A percentile compares a stretch with the other conserved stretches of the same genome.
phyloP scores from a whole-genome alignment of 2,888 invertebrate species.

The Platypus cylindrus region DNA sequence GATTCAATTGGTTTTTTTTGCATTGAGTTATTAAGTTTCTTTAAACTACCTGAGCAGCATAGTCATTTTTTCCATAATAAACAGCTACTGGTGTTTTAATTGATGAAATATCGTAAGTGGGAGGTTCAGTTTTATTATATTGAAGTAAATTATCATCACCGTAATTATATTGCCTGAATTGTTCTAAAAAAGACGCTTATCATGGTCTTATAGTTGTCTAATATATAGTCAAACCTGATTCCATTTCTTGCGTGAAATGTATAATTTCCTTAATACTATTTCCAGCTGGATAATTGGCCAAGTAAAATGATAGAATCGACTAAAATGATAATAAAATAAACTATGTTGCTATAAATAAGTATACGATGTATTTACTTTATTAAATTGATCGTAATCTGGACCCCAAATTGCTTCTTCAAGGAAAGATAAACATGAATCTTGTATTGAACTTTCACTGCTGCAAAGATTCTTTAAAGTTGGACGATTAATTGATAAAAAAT shows the following conservation, averaged over 20 bases:
- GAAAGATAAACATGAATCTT: too few relatives aligned
- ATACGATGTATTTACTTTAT: slow-evolving; percentile 2
- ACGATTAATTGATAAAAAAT: too few relatives aligned
- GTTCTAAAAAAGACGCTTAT: slow-evolving; percentile 6
- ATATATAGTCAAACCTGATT: slow-evolving; percentile 27
- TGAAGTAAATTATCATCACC: slow-evolving; percentile 16
- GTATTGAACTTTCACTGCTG: too few relatives aligned
- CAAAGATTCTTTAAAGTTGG: too few relatives aligned
- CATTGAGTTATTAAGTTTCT: too few relatives aligned
- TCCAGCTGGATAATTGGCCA: too few relatives aligned
- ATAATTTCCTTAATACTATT: slow-evolving; percentile 38
- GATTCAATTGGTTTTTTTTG: too few relatives aligned
- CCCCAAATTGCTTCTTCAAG: background rate
- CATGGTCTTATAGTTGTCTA: background rate
- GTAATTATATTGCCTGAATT: slow-evolving; percentile 11
- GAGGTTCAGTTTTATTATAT: slow-evolving; percentile 31
- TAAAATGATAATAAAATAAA: too few relatives aligned
- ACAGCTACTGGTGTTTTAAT: slow-evolving; percentile 23
- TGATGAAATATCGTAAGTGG: slow-evolving; percentile 32
- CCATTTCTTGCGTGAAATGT: slow-evolving; percentile 40
- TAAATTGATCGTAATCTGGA: slow-evolving; percentile 2
- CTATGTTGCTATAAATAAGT: too few relatives aligned
- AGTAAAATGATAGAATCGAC: too few relatives aligned
- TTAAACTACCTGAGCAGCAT: background rate
- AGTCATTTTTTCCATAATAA: slow-evolving; percentile 11